Base-by-base conservation (phyloP, 2,797 vertebrate species). In the Pseudochaenichthys georgianus region DNA sequence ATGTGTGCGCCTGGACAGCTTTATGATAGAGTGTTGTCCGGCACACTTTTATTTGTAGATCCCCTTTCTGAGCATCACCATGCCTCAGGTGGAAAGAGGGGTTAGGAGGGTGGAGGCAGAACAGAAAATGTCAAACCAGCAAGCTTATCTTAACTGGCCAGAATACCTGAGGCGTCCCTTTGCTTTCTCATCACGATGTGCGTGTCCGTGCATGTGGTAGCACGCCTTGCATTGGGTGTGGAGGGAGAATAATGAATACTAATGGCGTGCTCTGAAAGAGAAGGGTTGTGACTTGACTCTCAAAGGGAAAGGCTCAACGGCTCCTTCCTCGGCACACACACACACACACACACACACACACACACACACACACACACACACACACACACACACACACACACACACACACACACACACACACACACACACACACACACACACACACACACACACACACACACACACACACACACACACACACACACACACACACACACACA, bases 221-320 rank as follows among this genome's bases (percentile, higher is more conserved):
- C 71, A 82, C 19, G 75, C 79, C 82, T 89, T 76, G 77, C 78
- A 85, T 75, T 86, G 77, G 34, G 64, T 78, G 82, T 54, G 81
- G 74, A 84, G 88, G 66, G 76, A 84, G 84, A 90, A 90, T 88
- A 81, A 90, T 91, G 92, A 92, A 94, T 93, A 92, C 90, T 92
- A 93, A 93, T 93, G 73, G 43, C 19, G 66, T 70, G 83, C 87
- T 74, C 69, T 91, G 79, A 92, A 91, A 92, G 89, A 88, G 69
- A 80, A 70, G 84, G 87, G 86, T 80, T 91, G 89, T 91, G 92
- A 91, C 89, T 91, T 81, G 89, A 92, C 89, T 92, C 81, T 87
- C 84, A 89, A 90, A 88, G 87, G 90, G 84, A 64, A 80, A 63
- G 9, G 63, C 86, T 84, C 82, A 85, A 80, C 73, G 74, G 61